phyloP scores from a whole-genome alignment of 2,113 vertebrate species.

The Perca schrenkii region DNA sequence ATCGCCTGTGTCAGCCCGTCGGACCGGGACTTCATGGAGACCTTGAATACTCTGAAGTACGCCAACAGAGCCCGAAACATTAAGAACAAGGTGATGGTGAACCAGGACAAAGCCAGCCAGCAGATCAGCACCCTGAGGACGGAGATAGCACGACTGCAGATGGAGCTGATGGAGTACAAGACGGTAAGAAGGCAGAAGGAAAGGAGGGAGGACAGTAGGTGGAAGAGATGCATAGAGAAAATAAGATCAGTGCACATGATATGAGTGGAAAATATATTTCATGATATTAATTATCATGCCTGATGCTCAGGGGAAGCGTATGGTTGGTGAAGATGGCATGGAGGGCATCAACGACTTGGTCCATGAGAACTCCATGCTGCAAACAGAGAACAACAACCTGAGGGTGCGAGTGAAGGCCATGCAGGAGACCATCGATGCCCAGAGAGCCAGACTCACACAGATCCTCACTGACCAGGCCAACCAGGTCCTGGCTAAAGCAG shows the following conservation, averaged over 20 bases:
- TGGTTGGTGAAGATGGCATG: constrained; percentile 94
- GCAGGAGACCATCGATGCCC: constrained; percentile 95
- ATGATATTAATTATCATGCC: background rate
- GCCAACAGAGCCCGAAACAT: constrained; percentile 98
- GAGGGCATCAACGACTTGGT: constrained; percentile 98
- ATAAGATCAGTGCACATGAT: background rate
- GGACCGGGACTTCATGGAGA: constrained; percentile 99
- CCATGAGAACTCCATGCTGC: constrained; percentile 97
- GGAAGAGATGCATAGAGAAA: background rate
- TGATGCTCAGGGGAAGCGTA: constrained; percentile 90
- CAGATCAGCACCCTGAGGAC: constrained; percentile 94
- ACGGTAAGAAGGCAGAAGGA: constrained; percentile 85
- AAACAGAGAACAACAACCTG: constrained; percentile 97
- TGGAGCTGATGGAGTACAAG: constrained; percentile 98
- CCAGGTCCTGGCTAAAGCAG: constrained; percentile 90
- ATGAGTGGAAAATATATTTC: background rate
- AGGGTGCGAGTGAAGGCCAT: constrained; percentile 97
- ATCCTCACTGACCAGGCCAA: constrained; percentile 93
- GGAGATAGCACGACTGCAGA: constrained; percentile 95
- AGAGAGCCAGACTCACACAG: constrained; percentile 91
- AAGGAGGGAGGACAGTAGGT: background rate
- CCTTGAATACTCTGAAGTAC: constrained; percentile 95
- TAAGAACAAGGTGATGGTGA: constrained; percentile 97
- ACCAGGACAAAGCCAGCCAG: constrained; percentile 96
- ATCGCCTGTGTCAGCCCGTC: constrained; percentile 98